phyloP scores from a whole-genome alignment of 1,140 invertebrate genomes.

The Heliconius hewitsoni region DNA sequence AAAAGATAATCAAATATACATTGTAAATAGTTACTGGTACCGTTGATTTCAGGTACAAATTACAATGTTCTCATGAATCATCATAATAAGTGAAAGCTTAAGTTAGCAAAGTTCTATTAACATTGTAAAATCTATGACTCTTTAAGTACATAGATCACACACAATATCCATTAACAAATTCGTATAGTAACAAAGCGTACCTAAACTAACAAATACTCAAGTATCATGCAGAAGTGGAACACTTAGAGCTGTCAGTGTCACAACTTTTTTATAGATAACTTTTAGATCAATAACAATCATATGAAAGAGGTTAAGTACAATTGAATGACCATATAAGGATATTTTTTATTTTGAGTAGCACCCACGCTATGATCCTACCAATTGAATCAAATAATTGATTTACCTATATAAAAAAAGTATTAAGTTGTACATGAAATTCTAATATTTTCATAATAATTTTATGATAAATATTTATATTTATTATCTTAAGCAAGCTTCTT shows the following conservation, averaged over 20 bases:
- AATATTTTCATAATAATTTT: no score
- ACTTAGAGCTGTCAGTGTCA: constrained; percentile 48
- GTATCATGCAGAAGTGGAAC: constrained; percentile 49
- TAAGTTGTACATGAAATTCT: no score
- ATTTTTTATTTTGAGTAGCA: constrained; percentile 50
- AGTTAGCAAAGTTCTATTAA: constrained; percentile 60
- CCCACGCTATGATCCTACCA: constrained; percentile 40
- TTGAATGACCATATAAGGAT: constrained; percentile 47
- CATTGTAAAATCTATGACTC: constrained; percentile 61
- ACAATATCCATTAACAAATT: constrained; percentile 37
- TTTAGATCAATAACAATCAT: constrained; percentile 43
- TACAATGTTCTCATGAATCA: constrained; percentile 51
- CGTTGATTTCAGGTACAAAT: no score
- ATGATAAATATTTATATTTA: no score
- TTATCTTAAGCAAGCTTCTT: no score
- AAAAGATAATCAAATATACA: neutral
- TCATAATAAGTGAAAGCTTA: constrained; percentile 60
- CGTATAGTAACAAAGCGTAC: constrained; percentile 53
- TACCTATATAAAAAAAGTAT: no score
- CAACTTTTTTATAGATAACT: constrained; percentile 40
- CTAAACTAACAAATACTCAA: constrained; percentile 56
- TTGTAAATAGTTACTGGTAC: neutral
- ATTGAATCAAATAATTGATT: no score
- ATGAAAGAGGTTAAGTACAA: constrained; percentile 62
- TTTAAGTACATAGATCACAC: constrained; percentile 34